These are phyloP conservation scores for Idris sp. DNA, from an alignment of 1,140 invertebrate species.

Conservation along the genomic window DNA sequence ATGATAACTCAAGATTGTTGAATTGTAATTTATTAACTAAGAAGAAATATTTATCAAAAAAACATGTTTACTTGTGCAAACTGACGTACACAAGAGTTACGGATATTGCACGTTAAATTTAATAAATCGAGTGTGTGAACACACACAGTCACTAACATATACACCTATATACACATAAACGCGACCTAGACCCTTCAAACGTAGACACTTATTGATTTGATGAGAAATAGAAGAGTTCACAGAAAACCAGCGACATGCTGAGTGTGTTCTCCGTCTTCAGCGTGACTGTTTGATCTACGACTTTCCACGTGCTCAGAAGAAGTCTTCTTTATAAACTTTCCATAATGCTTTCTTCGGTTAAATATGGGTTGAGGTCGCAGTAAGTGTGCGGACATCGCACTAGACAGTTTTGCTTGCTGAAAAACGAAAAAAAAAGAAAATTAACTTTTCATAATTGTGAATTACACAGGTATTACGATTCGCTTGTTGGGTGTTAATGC, in stretches of 20 bases:
- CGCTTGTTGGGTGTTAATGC: no score
- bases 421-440: no score
- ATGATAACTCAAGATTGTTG: no score
- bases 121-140: conserved; percentile 22
- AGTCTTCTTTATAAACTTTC: conserved; percentile 64
- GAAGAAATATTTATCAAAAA: conserved; percentile 1
- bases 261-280: conserved; percentile 48
- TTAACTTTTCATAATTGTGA: no score
- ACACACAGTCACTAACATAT: conserved; percentile 6
- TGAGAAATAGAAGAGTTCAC: conserved; percentile 50
- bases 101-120: conserved; percentile 16
- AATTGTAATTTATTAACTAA: no score
- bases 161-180: conserved; percentile 22
- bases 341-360: conserved; percentile 33
- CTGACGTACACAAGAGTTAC: neutral
- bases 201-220: conserved; percentile 74
- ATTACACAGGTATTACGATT: no score
- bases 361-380: conserved; percentile 67
- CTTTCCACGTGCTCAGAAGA: conserved; percentile 51
- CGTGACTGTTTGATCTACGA: conserved; percentile 60
- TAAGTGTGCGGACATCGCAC: no score
- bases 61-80: conserved; percentile 15
- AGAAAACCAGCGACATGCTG: conserved; percentile 40
- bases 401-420: no score
- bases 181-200: conserved; percentile 69